Evolutionary conservation across 2,797 vertebrate species (phyloP).

Genomic region (Sardinella longiceps): DNA sequence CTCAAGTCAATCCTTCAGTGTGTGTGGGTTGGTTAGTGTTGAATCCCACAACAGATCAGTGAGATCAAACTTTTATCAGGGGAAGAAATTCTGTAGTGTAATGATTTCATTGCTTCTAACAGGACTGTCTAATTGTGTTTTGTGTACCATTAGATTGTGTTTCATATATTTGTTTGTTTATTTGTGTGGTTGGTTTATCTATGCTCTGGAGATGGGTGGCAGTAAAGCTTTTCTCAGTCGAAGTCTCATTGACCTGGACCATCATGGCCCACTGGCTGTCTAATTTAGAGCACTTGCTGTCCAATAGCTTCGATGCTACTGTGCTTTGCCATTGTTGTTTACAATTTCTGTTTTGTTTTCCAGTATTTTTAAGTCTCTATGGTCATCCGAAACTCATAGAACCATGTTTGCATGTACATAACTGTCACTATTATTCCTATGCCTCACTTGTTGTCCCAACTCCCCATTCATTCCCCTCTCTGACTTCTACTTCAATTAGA

Average conservation of each 20-base stretch:
- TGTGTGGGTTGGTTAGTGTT: too few relatives aligned
- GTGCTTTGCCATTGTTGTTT: neutral
- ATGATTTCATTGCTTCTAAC: neutral
- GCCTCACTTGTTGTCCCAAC: too few relatives aligned
- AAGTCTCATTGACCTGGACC: conserved; percentile 53
- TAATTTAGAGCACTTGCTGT: conserved; percentile 27
- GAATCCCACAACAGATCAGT: neutral
- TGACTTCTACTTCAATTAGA: too few relatives aligned
- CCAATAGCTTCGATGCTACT: neutral
- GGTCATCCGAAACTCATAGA: too few relatives aligned
- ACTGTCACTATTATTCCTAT: neutral
- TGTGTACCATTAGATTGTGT: neutral
- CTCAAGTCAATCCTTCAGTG: neutral
- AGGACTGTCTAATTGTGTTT: neutral
- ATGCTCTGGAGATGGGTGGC: neutral
- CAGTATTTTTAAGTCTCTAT: neutral
- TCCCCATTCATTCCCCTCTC: too few relatives aligned
- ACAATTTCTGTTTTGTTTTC: neutral
- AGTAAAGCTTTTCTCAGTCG: conserved; percentile 43
- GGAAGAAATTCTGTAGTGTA: too few relatives aligned
- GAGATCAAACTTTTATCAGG: neutral
- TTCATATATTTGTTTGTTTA: neutral
- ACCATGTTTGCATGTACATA: neutral
- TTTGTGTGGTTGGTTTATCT: neutral
- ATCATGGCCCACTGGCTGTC: conserved; percentile 31